Percentiles rank a stretch among this genome's conserved stretches.
Conservation (phyloP, 2,113 vertebrate species). For the Sialia sialis region DNA sequence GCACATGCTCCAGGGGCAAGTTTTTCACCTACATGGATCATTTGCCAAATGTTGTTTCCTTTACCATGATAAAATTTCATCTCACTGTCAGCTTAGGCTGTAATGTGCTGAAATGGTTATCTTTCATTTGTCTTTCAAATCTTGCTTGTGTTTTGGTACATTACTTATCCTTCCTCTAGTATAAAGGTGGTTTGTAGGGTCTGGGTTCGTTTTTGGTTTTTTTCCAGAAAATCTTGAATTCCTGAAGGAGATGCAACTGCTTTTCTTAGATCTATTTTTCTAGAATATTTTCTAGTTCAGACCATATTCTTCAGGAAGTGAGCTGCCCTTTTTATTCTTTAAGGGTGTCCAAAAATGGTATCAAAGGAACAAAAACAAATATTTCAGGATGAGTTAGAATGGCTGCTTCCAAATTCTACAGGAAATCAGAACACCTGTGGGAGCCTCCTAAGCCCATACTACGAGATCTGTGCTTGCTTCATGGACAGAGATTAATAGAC, state of each 20-base stretch:
- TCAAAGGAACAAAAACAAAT: conserved; percentile 51
- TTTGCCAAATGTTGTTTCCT: background rate
- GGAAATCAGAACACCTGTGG: conserved; percentile 51
- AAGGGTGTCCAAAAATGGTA: conserved; percentile 61
- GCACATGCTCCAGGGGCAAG: background rate
- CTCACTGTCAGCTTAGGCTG: background rate
- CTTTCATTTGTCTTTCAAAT: background rate
- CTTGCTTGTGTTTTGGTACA: background rate
- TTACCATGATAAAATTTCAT: background rate
- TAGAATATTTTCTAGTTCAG: background rate
- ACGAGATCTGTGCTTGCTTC: conserved; percentile 64
- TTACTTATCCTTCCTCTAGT: background rate
- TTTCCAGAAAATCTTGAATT: background rate
- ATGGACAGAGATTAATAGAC: conserved; percentile 61
- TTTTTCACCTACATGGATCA: background rate
- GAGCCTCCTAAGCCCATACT: conserved; percentile 51
- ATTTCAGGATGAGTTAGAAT: conserved; percentile 69
- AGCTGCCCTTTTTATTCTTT: conserved; percentile 64
- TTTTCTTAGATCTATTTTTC: background rate
- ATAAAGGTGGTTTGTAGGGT: background rate
- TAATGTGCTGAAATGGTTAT: background rate
- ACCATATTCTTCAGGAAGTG: conserved; percentile 17
- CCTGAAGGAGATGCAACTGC: background rate
- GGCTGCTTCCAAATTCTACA: conserved; percentile 58
- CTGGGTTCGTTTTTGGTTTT: background rate